Conservation (phyloP, 2,888 invertebrate species). For the Molorchus minor region DNA sequence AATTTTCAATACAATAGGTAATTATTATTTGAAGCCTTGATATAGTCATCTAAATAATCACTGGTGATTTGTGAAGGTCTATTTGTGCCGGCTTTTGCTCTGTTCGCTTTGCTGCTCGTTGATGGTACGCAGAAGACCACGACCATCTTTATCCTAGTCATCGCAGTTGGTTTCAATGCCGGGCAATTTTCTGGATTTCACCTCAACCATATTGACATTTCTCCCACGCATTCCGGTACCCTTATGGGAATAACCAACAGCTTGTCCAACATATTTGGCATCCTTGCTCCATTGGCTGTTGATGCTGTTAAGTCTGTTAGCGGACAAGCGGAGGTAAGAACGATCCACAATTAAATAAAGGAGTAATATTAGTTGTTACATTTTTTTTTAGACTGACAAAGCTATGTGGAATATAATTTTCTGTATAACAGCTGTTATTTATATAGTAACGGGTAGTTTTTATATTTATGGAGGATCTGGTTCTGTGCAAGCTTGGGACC, state of each 20-base stretch:
- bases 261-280: conserved; percentile 77
- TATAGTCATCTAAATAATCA: background rate
- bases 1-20: conserved; percentile 73
- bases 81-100: conserved; percentile 72
- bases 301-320: conserved; percentile 65
- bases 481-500: conserved; percentile 41
- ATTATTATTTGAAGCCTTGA: conserved; percentile 60
- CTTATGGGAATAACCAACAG: conserved; percentile 87
- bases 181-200: conserved; percentile 79
- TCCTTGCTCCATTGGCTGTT: conserved; percentile 78
- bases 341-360: background rate
- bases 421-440: conserved; percentile 36
- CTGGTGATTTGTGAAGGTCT: conserved; percentile 54
- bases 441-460: conserved; percentile 33
- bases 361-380: background rate
- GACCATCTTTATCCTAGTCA: conserved; percentile 72
- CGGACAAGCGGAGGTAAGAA: conserved; percentile 71
- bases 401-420: conserved; percentile 43
- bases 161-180: conserved; percentile 80
- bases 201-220: conserved; percentile 83
- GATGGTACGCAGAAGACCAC: conserved; percentile 63
- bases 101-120: conserved; percentile 69
- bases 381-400: conserved; percentile 39
- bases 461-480: conserved; percentile 35
- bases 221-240: conserved; percentile 83